These are phyloP conservation scores for Dynastes maya DNA, from an alignment of 2,888 invertebrate species.

Conservation along the genomic window DNA sequence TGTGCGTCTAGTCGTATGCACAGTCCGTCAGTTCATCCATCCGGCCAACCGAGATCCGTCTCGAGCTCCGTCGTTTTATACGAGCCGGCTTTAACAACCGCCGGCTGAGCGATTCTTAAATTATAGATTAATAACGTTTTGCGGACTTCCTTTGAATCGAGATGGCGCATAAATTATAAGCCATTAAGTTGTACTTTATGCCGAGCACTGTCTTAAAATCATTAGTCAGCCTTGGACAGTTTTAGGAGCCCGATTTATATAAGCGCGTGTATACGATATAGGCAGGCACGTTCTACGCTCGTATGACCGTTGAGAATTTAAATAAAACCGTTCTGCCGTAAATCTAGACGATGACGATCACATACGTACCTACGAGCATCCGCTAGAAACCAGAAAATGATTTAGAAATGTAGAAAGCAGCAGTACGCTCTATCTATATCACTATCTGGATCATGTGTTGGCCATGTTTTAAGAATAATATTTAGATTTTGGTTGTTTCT, in stretches of 20 bases:
- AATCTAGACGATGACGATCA: constrained; percentile 13
- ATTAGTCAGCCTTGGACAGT: constrained; percentile 49
- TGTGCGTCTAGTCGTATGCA: constrained; percentile 50
- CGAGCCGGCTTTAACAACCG: constrained; percentile 10
- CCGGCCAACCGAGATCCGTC: neutral
- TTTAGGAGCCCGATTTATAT: constrained; percentile 45
- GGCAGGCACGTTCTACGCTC: neutral
- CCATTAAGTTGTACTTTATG: constrained; percentile 48
- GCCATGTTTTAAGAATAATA: too few species aligned
- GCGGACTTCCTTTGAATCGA: constrained; percentile 59
- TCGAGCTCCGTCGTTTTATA: neutral
- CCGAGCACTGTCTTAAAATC: constrained; percentile 41
- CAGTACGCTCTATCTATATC: too few species aligned
- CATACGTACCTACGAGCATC: neutral
- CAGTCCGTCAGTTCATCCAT: constrained; percentile 43
- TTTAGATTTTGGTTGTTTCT: too few species aligned
- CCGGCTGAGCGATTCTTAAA: constrained; percentile 53
- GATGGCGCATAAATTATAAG: constrained; percentile 48
- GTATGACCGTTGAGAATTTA: neutral
- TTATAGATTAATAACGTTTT: constrained; percentile 61
- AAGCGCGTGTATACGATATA: neutral
- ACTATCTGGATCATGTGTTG: too few species aligned
- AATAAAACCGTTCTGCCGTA: constrained; percentile 9
- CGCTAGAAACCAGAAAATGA: too few species aligned
- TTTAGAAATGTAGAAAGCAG: too few species aligned